These are phyloP conservation scores for Clarias fuscus DNA, from an alignment of 2,797 vertebrate species.

Conservation along the genomic window DNA sequence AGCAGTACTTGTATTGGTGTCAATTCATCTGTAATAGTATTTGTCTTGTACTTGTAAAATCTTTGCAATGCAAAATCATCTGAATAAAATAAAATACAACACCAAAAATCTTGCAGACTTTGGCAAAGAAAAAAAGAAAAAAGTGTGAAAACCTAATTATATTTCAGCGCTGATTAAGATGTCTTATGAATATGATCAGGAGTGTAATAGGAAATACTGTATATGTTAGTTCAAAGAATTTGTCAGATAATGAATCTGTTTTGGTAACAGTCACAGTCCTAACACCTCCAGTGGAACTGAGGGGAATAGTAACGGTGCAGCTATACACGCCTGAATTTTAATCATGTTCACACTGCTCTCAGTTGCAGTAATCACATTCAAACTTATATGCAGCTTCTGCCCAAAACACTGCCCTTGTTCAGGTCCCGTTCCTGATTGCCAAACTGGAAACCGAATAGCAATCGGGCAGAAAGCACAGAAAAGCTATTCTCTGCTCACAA, in stretches of 20 bases:
- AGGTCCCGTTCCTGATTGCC: conserved; percentile 65
- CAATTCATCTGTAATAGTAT: not conserved
- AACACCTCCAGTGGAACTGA: not conserved
- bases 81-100: not conserved
- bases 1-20: not conserved
- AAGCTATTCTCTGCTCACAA: not conserved
- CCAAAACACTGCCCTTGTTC: conserved; percentile 45
- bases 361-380: conserved; percentile 19
- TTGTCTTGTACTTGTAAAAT: not conserved
- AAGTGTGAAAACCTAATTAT: not conserved
- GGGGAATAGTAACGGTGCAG: conserved; percentile 25
- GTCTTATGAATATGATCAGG: not conserved
- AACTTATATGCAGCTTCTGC: conserved; percentile 8
- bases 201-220: not conserved
- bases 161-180: not conserved
- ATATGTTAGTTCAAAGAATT: conserved; percentile 19
- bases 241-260: conserved; percentile 41
- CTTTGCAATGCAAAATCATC: not conserved
- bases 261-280: conserved; percentile 66
- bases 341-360: conserved; percentile 18
- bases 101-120: not conserved
- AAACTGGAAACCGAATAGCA: conserved; percentile 67
- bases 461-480: conserved; percentile 57
- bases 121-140: not conserved
- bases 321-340: conserved; percentile 20